These are phyloP conservation scores for Acrobasis consociella DNA, from an alignment of 2,888 invertebrate genomes.

Conservation along the genomic window DNA sequence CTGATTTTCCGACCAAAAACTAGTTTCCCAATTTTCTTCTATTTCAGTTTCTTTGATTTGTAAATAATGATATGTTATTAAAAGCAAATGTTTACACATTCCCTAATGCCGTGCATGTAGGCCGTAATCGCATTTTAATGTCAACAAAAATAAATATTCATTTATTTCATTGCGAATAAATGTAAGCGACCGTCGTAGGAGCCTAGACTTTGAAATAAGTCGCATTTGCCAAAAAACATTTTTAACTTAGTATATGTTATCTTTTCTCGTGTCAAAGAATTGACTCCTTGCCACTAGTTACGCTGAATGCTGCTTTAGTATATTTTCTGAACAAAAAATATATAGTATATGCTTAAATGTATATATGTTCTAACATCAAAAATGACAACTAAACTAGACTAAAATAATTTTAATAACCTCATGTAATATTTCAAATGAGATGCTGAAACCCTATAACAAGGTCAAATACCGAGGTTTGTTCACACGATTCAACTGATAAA, in stretches of 20 bases:
- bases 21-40: background rate
- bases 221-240: no score
- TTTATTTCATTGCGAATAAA: no score
- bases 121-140: background rate
- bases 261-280: no score
- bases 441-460: background rate
- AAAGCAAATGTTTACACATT: background rate
- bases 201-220: no score
- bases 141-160: no score
- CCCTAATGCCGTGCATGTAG: background rate
- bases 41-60: background rate
- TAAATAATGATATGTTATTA: background rate
- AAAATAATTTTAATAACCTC: background rate
- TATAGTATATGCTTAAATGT: no score
- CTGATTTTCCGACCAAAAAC: no score
- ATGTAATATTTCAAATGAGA: background rate
- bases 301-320: no score
- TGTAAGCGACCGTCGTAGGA: no score
- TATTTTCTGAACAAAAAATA: no score
- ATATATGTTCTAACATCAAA: background rate
- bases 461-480: background rate
- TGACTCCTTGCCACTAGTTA: no score
- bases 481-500: background rate
- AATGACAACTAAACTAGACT: background rate
- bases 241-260: no score